Base-by-base conservation (phyloP, 1,140 invertebrate species). In the Dreissena polymorpha region DNA sequence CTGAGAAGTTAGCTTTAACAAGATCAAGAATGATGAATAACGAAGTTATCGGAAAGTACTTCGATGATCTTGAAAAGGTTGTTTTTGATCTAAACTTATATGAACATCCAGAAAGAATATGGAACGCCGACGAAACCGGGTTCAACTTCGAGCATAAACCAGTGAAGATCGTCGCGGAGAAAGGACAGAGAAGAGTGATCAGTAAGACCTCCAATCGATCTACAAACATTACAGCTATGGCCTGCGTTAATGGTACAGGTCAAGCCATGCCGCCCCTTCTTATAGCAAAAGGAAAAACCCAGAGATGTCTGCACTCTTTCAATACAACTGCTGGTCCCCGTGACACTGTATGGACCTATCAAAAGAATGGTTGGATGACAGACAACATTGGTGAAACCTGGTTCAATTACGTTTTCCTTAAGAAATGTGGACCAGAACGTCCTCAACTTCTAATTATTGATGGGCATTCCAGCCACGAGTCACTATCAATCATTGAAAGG, bases 241-340 rank as follows among this genome's bases (percentile, higher is more conserved):
- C 39, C 76, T 86, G 83, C 70, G 80, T 85, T 5, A 88, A 78
- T 60, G 67, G 53, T 23, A n/a, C 10, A 50, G 76, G 76, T 14
- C 14, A 39, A 27, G 50, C 6, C 16, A 86, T 86, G 75, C 75
- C 84, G 12, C 77, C 81, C 10, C 8, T 87, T 7, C 25, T 70
- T n/a, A 79, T 86, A n/a, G 76, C 65, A 14, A 78, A 83, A 69
- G 84, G 80, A 3, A 86, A 86, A 72, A 87, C 79, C 49, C 1
- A 7, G 1, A 71, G n/a, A 51, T 82, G 51, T 53, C 39, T 87
- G 0, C 65, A 83, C 55, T 63, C 39, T 0, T 85, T 82, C 7
- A 76, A 68, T 12, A 78, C 74, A 0, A 49, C 60, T 14, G 67
- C 57, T 51, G 65, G 25, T 2, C 84, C 84, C 0, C 29, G 16